A percentile compares a stretch with the other conserved stretches of the same genome.
Evolutionary conservation across 2,797 vertebrate genomes (phyloP).

Genomic region (Scolopax rusticola): DNA sequence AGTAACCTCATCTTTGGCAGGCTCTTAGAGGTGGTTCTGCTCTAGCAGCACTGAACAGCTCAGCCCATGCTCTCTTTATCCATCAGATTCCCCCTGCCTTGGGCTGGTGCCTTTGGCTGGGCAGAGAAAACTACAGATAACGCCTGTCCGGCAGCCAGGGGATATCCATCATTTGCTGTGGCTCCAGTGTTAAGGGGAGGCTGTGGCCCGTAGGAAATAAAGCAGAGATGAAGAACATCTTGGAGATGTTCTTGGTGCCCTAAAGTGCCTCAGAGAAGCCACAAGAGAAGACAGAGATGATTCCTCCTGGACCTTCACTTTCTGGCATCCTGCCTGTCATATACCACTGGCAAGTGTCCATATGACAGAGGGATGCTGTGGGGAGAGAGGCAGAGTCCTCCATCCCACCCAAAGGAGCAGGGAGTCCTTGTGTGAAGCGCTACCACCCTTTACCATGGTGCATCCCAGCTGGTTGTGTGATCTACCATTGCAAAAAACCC

Average conservation of each 20-base stretch:
- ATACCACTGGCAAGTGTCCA: background rate
- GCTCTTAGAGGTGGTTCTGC: conserved; percentile 22
- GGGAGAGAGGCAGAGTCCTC: background rate
- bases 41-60: background rate
- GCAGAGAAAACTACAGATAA: background rate
- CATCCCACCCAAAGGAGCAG: background rate
- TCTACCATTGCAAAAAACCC: background rate
- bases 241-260: background rate
- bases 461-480: background rate
- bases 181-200: background rate
- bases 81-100: background rate
- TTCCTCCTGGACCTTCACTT: background rate
- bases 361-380: background rate
- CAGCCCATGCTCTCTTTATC: background rate
- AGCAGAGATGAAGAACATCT: background rate
- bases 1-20: background rate
- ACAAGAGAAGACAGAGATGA: background rate
- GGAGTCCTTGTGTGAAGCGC: background rate
- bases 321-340: background rate
- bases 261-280: background rate
- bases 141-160: background rate
- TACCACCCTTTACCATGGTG: background rate
- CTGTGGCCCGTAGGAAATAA: background rate
- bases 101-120: background rate
- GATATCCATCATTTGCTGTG: background rate